A percentile compares a stretch with the other conserved stretches of the same genome.
phyloP scores from a whole-genome alignment of 2,113 vertebrate genomes.

The Heptranchias perlo region DNA sequence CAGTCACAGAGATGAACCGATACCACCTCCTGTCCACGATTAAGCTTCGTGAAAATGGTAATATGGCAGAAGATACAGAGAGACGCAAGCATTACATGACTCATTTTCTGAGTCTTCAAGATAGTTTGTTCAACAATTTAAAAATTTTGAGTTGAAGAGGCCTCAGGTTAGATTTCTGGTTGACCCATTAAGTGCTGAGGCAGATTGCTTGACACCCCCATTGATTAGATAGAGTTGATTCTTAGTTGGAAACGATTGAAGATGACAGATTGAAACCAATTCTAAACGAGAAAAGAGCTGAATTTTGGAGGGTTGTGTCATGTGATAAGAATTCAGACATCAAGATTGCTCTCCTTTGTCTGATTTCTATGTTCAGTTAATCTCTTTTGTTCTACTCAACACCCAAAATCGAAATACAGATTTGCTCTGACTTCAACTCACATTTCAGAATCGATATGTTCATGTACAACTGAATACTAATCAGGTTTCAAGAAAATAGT shows the following conservation, averaged over 20 bases:
- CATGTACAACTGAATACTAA: constrained; percentile 7
- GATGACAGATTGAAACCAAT: not conserved
- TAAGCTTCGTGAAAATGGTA: not conserved
- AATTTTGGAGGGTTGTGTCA: not conserved
- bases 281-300: not conserved
- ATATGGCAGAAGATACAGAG: not conserved
- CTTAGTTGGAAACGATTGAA: not conserved
- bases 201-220: not conserved
- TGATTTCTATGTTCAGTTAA: not conserved
- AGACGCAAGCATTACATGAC: not conserved
- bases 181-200: not conserved
- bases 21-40: not conserved
- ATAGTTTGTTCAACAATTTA: not conserved
- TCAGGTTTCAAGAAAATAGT: constrained; percentile 13
- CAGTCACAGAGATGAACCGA: not conserved
- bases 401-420: not conserved
- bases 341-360: not conserved
- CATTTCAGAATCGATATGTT: not conserved
- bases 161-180: not conserved
- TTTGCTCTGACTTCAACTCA: constrained; percentile 8
- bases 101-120: not conserved
- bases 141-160: not conserved
- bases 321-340: not conserved
- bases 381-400: not conserved
- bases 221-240: not conserved